Percentiles rank a stretch among this genome's conserved stretches.
These are phyloP conservation scores for Himantopus leucocephalus DNA, from an alignment of 2,113 vertebrate genomes.

Conservation along the genomic window DNA sequence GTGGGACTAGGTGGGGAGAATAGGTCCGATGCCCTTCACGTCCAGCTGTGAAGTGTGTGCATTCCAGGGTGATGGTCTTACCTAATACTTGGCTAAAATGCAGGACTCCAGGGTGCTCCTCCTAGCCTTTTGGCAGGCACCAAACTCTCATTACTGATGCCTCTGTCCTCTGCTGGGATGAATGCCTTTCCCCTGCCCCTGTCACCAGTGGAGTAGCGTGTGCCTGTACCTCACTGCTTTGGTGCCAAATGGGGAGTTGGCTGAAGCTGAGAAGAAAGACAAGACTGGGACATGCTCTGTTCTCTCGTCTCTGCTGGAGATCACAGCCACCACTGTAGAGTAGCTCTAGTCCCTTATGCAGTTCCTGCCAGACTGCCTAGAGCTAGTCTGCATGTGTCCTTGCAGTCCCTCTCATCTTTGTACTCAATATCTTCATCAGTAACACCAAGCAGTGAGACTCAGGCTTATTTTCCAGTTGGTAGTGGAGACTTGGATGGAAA, in stretches of 20 bases:
- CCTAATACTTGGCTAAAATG: not conserved
- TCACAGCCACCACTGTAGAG: not conserved
- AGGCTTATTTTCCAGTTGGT: not conserved
- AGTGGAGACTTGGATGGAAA: not conserved
- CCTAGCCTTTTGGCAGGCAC: not conserved
- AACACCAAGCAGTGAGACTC: not conserved
- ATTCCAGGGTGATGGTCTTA: not conserved
- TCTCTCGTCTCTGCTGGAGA: not conserved
- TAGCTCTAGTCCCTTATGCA: not conserved
- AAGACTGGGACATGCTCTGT: not conserved
- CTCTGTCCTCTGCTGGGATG: not conserved
- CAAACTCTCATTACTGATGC: not conserved
- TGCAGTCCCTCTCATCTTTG: not conserved
- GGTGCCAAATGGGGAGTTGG: not conserved
- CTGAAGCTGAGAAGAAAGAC: not conserved
- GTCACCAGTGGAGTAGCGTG: not conserved
- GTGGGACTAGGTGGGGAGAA: not conserved
- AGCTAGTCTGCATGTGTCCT: not conserved
- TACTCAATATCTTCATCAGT: not conserved
- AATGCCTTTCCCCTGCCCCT: not conserved
- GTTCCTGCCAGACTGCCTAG: not conserved
- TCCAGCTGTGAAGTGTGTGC: not conserved
- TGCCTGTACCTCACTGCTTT: not conserved
- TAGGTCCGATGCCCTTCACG: not conserved
- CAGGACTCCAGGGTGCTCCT: not conserved